Percentiles rank a stretch among this genome's conserved stretches.
Conservation (phyloP, 92 coral and sea anemone genomes). For the Montipora capitata region DNA sequence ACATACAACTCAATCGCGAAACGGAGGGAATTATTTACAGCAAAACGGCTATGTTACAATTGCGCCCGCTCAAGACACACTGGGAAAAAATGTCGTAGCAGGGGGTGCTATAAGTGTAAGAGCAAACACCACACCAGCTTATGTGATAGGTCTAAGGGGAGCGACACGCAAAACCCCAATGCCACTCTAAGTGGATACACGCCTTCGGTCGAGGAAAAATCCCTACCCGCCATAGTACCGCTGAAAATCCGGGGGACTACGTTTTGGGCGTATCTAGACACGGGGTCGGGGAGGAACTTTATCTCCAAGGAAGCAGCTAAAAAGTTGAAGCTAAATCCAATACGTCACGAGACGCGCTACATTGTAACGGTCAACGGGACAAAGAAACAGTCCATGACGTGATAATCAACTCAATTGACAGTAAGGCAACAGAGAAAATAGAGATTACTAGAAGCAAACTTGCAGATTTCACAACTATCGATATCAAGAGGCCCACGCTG, state of each 20-base stretch:
- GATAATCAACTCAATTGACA: slow-evolving; percentile 54
- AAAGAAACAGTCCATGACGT: slow-evolving; percentile 57
- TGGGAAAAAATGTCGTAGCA: too few species aligned
- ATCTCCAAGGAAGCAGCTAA: slow-evolving; percentile 58
- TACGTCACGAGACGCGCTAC: slow-evolving; percentile 58
- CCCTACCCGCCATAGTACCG: slow-evolving; percentile 75
- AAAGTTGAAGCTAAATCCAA: slow-evolving; percentile 51
- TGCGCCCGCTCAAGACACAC: too few species aligned
- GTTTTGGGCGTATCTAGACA: slow-evolving; percentile 77
- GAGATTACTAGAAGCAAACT: slow-evolving; percentile 71
- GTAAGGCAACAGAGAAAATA: slow-evolving; percentile 45
- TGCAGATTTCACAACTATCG: slow-evolving; percentile 71
- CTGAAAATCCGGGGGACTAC: slow-evolving; percentile 46
- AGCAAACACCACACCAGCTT: too few species aligned
- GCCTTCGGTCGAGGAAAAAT: slow-evolving; percentile 18
- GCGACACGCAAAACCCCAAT: too few species aligned
- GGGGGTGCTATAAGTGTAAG: too few species aligned
- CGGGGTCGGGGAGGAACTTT: slow-evolving; percentile 80
- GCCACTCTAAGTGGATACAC: too few species aligned
- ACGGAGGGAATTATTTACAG: too few species aligned
- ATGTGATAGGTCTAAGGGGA: too few species aligned
- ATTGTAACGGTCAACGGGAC: slow-evolving; percentile 75
- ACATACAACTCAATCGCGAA: too few species aligned
- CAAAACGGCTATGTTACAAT: too few species aligned
- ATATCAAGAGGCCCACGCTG: slow-evolving; percentile 52